Evolutionary conservation across 2,113 vertebrate genomes (phyloP), one percentile per base, ranked within the genome.

Genomic region (Chaenogobius annularis): DNA sequence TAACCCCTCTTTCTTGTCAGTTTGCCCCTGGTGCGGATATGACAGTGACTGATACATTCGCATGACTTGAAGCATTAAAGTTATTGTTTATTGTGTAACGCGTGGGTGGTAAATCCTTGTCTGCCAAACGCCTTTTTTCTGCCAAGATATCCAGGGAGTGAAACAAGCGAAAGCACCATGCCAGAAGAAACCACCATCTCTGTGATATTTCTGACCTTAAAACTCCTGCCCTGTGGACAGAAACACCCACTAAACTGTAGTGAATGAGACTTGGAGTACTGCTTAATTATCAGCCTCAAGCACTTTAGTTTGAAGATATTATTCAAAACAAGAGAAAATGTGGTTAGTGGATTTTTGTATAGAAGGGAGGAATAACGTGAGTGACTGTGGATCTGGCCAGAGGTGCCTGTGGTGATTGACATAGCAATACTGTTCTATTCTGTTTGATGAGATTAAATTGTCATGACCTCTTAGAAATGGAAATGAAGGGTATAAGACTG

Each of bases 381-480:
- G 58, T 35, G 15, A 13, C 26, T 40, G 15, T 35, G 58, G 26
- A 71, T 64, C 43, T 70, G 63, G 62, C 61, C 74, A 70, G 73
- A 62, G 69, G 48, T 37, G 44, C 48, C 62, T 66, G 50, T 43
- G 61, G 9, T 90, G 87, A 90, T 87, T 89, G 90, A 76, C 87
- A 79, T 66, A 40, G 80, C 71, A 77, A 55, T 72, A 78, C 84
- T 83, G 84, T 85, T 84, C 80, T 83, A 85, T 91, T 89, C 89
- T 79, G 85, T 92, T 91, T 91, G 89, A 92, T 87, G 85, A 85
- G 83, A 91, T 92, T 91, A 89, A 85, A 84, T 86, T 89, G 84
- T 89, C 86, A 81, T 82, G 83, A 87, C 85, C 80, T 83, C 85
- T 91, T 83, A 89, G 88, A 92, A 90, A 90, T 92, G 88, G 85